Evolutionary conservation across 2,113 vertebrate genomes (phyloP), one percentile per base, ranked within the genome.

Genomic region (Strigops habroptila): DNA sequence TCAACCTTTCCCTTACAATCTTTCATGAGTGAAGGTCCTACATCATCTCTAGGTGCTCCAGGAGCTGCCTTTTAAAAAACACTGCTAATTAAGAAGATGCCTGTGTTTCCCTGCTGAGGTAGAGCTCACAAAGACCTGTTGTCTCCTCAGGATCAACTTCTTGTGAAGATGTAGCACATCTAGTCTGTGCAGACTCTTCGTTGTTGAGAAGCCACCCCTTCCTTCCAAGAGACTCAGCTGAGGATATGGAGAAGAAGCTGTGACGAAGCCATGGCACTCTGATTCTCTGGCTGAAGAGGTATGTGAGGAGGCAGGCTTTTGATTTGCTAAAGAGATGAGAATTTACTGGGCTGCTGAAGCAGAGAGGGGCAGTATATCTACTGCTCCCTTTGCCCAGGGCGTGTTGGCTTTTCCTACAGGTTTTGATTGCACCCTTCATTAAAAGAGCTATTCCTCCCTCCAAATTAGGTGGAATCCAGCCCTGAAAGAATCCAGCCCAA

Each of bases 381-480:
- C 74, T 79, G 86, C 77, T 94, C 83, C 9, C 2, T 89, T 86
- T 84, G 92, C 96, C 86, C 81, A 86, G 86, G 95, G 96, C 93
- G 28, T 65, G 15, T 93, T 97, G 96, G 96, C 96, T 96, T 96
- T 89, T 91, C 0, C 0, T 82, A 49, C 86, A 93, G 84, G 91
- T 93, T 96, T 95, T 97, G 96, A 96, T 95, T 95, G 95, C 57
- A 41, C 69, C 81, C 96, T 96, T 96, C 96, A 96, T 97, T 97
- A 96, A 96, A 94, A 93, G 78, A 79, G 59, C 84, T 14, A 4
- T 96, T 95, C 79, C 94, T 87, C 90, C 84, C 91, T 96, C 92
- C 92, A 96, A 95, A 97, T 96, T 96, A 96, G 95, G 96, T 96
- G 92, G 94, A 94, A 96, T 94, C 91, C 93, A 96, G 92, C 83